phyloP scores from a whole-genome alignment of 2,888 invertebrate genomes.

The Chymomyza fuscimana region DNA sequence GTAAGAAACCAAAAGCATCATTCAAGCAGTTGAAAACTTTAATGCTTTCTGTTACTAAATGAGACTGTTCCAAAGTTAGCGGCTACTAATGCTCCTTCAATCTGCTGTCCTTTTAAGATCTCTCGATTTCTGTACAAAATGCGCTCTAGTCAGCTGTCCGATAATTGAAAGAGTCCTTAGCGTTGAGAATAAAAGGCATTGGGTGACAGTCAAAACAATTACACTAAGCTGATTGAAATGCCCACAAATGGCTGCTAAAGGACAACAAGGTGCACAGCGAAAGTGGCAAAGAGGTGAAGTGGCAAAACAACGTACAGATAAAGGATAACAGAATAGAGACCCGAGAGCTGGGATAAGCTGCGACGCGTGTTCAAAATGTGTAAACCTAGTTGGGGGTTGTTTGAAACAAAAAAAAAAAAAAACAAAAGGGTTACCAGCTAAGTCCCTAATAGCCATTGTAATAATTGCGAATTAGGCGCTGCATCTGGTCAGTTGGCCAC shows the following conservation, averaged over 20 bases:
- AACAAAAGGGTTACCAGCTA: constrained; percentile 36
- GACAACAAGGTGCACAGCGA: constrained; percentile 6
- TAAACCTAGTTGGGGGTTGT: background rate
- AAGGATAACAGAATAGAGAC: constrained; percentile 26
- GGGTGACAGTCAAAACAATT: constrained; percentile 49
- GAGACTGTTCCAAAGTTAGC: too few relatives aligned
- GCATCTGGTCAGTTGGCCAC: constrained; percentile 39
- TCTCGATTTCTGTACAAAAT: background rate
- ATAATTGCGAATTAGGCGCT: background rate
- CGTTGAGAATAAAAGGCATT: background rate
- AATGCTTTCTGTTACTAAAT: too few relatives aligned
- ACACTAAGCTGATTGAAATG: constrained; percentile 50
- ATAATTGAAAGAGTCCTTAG: background rate
- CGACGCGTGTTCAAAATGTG: constrained; percentile 21
- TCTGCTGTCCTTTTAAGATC: background rate
- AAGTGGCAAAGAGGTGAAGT: background rate
- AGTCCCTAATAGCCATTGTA: constrained; percentile 23
- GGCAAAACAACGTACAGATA: constrained; percentile 1
- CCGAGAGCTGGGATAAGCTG: constrained; percentile 7
- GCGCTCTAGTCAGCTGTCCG: background rate
- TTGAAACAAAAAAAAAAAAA: background rate
- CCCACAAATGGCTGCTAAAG: constrained; percentile 29
- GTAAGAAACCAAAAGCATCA: too few relatives aligned
- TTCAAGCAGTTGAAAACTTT: too few relatives aligned
- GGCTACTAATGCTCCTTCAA: background rate